phyloP scores from a whole-genome alignment of 2,888 invertebrate species.

The Disparrhopalites patrizii region DNA sequence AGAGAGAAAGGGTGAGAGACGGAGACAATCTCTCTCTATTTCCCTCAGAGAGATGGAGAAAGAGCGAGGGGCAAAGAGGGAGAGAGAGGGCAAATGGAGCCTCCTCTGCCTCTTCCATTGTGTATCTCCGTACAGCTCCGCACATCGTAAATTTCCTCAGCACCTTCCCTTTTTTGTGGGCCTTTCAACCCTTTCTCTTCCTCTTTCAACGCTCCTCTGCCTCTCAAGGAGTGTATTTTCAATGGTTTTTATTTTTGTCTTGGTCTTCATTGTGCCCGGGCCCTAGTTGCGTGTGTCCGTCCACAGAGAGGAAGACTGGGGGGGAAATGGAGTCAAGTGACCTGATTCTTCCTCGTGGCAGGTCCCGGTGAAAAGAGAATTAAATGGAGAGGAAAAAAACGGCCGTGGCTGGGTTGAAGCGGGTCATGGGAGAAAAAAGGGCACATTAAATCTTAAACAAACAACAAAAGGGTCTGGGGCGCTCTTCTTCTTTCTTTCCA shows the following conservation, averaged over 20 bases:
- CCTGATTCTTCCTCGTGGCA: background rate
- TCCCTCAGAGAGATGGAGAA: background rate
- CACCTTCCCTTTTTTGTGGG: too few relatives aligned
- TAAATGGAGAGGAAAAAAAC: too few relatives aligned
- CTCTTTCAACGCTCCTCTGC: too few relatives aligned
- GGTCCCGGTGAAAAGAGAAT: too few relatives aligned
- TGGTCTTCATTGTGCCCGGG: background rate
- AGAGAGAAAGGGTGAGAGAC: background rate
- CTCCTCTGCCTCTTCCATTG: too few relatives aligned
- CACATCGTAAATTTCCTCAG: too few relatives aligned
- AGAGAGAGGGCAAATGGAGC: slow-evolving; percentile 12
- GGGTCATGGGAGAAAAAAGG: too few relatives aligned
- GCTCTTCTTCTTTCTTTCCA: background rate
- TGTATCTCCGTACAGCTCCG: too few relatives aligned
- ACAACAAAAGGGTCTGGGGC: background rate
- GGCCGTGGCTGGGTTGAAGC: too few relatives aligned
- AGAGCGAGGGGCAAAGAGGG: background rate
- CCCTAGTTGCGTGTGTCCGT: slow-evolving; percentile 2
- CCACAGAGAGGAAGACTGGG: background rate
- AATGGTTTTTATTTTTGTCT: too few relatives aligned
- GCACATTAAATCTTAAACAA: background rate
- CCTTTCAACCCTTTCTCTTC: too few relatives aligned
- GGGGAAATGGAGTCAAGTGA: slow-evolving; percentile 2
- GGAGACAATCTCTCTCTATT: background rate
- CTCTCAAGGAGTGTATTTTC: too few relatives aligned